Evolutionary conservation across 2,113 vertebrate species (phyloP).

Genomic region (Bos javanicus): DNA sequence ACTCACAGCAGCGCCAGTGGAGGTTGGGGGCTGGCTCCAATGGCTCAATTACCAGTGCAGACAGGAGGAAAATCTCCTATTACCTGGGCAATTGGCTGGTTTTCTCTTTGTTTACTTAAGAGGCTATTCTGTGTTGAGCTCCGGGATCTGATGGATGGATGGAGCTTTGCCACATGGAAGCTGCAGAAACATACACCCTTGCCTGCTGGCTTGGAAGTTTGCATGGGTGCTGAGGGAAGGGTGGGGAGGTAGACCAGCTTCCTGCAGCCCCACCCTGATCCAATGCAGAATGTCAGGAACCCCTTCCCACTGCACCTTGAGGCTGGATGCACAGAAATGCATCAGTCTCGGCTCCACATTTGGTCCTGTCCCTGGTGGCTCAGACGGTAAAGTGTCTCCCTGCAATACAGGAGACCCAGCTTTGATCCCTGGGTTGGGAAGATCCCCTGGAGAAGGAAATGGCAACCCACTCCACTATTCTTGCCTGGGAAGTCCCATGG

Average conservation of each 20-base stretch:
- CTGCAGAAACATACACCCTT: neutral
- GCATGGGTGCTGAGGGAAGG: accelerated
- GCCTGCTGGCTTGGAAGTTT: neutral
- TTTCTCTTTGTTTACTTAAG: constrained; percentile 54
- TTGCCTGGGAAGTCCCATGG: neutral
- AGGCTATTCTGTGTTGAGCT: neutral
- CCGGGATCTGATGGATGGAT: neutral
- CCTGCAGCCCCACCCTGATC: neutral
- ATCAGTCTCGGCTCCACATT: neutral
- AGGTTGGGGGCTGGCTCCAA: neutral
- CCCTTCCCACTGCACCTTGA: neutral
- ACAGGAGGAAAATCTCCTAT: constrained; percentile 50
- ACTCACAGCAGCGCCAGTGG: neutral
- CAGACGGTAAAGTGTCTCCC: neutral
- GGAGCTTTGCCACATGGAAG: neutral
- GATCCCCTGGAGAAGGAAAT: neutral
- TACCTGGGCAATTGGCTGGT: constrained; percentile 31
- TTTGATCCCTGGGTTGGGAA: neutral
- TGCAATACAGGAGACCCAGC: neutral
- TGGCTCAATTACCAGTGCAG: constrained; percentile 14
- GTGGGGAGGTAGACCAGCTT: neutral
- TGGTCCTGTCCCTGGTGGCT: neutral
- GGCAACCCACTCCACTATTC: neutral
- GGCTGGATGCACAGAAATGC: neutral
- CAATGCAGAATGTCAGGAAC: neutral